A percentile compares a stretch with the other conserved stretches of the same genome.
Conservation (phyloP, 92 coral and sea anemone species). For the Umimayanthus chanpuru region DNA sequence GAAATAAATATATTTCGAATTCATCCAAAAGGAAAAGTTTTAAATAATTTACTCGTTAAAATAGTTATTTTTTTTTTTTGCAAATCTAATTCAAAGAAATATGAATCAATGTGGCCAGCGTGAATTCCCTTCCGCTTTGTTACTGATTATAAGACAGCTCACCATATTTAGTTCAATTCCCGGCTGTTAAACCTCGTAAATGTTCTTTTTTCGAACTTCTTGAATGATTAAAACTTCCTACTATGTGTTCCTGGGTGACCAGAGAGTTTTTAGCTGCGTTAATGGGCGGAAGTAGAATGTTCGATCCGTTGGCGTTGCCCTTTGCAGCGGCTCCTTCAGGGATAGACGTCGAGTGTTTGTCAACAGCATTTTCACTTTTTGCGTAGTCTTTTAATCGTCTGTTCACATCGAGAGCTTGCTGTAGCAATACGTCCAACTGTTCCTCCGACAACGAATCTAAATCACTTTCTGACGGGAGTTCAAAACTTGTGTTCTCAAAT, state of each 20-base stretch:
- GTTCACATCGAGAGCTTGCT: conserved; percentile 74
- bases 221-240: background rate
- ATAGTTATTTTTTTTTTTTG: too few relatives aligned
- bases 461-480: conserved; percentile 42
- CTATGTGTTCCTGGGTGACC: conserved; percentile 21
- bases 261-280: conserved; percentile 7
- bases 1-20: too few relatives aligned
- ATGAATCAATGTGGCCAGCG: too few relatives aligned
- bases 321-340: background rate
- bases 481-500: background rate
- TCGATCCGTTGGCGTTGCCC: background rate
- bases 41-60: too few relatives aligned
- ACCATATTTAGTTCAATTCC: conserved; percentile 2
- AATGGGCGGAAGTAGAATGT: conserved; percentile 5
- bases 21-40: too few relatives aligned
- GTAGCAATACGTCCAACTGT: conserved; percentile 78
- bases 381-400: conserved; percentile 58
- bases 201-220: conserved; percentile 25
- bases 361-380: background rate
- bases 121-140: too few relatives aligned
- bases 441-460: conserved; percentile 77
- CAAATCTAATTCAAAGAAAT: too few relatives aligned
- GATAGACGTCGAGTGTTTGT: background rate
- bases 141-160: background rate
- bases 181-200: conserved; percentile 15